phyloP scores from a whole-genome alignment of 2,113 vertebrate species.

The Corydoras maculifer region DNA sequence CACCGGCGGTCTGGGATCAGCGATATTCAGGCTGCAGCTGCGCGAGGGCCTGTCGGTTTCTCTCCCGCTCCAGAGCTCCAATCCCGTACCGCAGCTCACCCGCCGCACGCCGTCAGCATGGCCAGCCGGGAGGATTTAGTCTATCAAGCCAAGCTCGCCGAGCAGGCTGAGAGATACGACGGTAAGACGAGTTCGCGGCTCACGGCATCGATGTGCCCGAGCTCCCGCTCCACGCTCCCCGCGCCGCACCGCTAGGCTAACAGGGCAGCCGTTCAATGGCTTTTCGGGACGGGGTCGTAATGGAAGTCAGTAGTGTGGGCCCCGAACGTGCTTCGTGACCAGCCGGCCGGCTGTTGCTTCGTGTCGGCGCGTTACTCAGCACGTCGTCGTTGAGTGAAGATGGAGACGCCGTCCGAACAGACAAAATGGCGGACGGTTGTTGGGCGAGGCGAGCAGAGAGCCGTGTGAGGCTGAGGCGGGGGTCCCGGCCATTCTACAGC shows the following conservation, averaged over 20 bases:
- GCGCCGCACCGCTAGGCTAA: conserved; percentile 4
- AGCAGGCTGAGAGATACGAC: conserved; percentile 95
- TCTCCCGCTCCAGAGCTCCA: conserved; percentile 45
- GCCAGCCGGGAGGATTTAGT: conserved; percentile 89
- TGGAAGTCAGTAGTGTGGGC: no score
- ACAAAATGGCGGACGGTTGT: conserved; percentile 47
- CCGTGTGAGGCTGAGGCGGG: conserved; percentile 27
- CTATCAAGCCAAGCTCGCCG: conserved; percentile 94
- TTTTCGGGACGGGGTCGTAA: no score
- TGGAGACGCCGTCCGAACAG: conserved; percentile 44
- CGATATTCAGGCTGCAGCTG: conserved; percentile 56
- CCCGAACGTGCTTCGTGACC: neutral
- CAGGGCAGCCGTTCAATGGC: neutral
- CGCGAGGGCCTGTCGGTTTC: conserved; percentile 53
- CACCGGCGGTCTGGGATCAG: conserved; percentile 59
- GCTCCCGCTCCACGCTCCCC: no score
- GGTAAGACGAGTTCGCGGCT: conserved; percentile 64
- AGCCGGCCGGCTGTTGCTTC: neutral
- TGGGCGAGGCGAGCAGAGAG: conserved; percentile 42
- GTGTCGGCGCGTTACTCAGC: conserved; percentile 1
- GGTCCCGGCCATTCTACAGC: neutral
- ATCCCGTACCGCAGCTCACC: conserved; percentile 59
- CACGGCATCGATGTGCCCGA: conserved; percentile 13
- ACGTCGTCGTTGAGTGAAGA: conserved; percentile 25
- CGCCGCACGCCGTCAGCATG: conserved; percentile 71